phyloP scores from a whole-genome alignment of 2,797 vertebrate species.

The Bryconaethiops microstoma region DNA sequence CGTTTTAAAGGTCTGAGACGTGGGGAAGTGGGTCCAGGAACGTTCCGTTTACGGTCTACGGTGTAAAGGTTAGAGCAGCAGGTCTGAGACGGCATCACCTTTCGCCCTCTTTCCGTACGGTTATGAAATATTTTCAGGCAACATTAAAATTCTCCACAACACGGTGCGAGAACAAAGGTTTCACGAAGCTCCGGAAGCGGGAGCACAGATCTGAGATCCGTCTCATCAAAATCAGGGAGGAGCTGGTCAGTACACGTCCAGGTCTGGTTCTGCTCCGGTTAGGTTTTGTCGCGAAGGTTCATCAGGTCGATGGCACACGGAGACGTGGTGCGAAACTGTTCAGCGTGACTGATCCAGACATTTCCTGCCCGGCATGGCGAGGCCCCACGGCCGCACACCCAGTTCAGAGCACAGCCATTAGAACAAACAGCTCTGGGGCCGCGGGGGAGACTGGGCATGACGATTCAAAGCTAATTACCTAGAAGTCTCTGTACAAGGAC shows the following conservation, averaged over 20 bases:
- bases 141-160: too few relatives aligned
- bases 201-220: too few relatives aligned
- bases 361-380: slow-evolving; percentile 71
- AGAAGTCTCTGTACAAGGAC: slow-evolving; percentile 75
- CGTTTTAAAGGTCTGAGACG: background rate
- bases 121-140: background rate
- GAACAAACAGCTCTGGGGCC: slow-evolving; percentile 79
- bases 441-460: slow-evolving; percentile 74
- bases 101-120: slow-evolving; percentile 63
- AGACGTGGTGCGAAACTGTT: slow-evolving; percentile 69
- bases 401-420: slow-evolving; percentile 79
- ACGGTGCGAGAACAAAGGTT: too few relatives aligned
- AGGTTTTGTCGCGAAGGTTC: background rate
- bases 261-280: too few relatives aligned
- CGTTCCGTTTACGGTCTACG: slow-evolving; percentile 10
- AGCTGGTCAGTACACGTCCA: too few relatives aligned
- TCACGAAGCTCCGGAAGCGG: too few relatives aligned
- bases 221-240: too few relatives aligned
- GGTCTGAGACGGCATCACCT: slow-evolving; percentile 60
- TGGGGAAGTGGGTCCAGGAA: slow-evolving; percentile 27
- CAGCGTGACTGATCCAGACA: slow-evolving; percentile 69
- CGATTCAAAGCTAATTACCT: slow-evolving; percentile 75
- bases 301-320: slow-evolving; percentile 69
- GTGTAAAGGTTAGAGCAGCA: slow-evolving; percentile 45
- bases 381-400: slow-evolving; percentile 63